Evolutionary conservation across 2,888 invertebrate species (phyloP), one percentile per base, ranked within the genome.

Genomic region (Unio delphinus): DNA sequence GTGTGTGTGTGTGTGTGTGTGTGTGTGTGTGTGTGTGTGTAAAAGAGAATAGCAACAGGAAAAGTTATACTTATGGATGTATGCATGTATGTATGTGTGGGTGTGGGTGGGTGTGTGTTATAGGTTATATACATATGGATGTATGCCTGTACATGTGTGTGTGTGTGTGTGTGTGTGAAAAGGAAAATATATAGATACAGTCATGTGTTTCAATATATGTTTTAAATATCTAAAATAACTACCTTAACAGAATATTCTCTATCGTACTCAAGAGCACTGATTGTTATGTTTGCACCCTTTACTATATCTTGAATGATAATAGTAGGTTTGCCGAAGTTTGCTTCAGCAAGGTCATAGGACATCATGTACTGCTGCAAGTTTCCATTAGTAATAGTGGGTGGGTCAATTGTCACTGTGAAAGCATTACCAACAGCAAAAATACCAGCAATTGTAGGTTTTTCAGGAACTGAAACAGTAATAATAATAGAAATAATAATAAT

Each of bases 231-330:
- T 23, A 45, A 30, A 20, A 18, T 23, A 45, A 67, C 55, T 74
- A 87, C 86, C 82, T 79, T 83, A 17, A 86, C 66, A 63, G 73
- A 80, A 70, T 86, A 86, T 8, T 64, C 17, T 15, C 82, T 84
- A 55, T 75, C 74, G 8, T 86, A 78, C 5, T 26, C 60, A 45
- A 86, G 79, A 34, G 71, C 69, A 5, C 72, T 70, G 45, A 87
- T 62, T 20, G 67, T 75, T 3, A 73, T 70, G 7, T 61, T 70
- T 0, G 64, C 58, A 1, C 58, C 60, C 17, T 45, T 30, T 7
- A 59, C 55, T 30, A 74, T 64, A 34, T 69, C 61, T 55, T 71
- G 71, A 58, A 60, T 72, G 45, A 65, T 67, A 23, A 80, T 74
- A 23, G 75, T 70, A 4, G 72, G 59, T 3, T 69, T 72, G 20